Evolutionary conservation across 2,888 invertebrate species (phyloP).

Genomic region (Emmelina monodactyla): DNA sequence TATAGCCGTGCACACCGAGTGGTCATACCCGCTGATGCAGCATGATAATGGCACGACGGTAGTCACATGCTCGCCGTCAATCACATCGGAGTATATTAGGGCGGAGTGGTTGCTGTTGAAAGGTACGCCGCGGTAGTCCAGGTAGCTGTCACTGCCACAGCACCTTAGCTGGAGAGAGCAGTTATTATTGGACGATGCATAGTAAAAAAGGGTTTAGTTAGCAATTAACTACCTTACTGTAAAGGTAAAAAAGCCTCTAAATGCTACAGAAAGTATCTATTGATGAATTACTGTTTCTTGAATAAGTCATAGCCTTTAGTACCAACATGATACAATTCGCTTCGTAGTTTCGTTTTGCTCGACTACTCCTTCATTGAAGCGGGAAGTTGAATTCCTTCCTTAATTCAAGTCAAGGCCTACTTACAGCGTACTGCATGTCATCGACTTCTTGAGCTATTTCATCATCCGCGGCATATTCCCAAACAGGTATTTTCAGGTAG

Average conservation of each 20-base stretch:
- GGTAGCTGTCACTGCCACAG: slow-evolving; percentile 39
- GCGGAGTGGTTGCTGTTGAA: slow-evolving; percentile 33
- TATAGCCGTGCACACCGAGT: slow-evolving; percentile 27
- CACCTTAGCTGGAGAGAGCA: slow-evolving; percentile 38
- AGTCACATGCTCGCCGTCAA: slow-evolving; percentile 21
- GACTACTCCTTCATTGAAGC: no score
- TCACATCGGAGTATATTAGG: slow-evolving; percentile 24
- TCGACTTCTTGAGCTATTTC: slow-evolving; percentile 45
- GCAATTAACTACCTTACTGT: no score
- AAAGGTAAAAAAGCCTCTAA: no score
- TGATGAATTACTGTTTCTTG: no score
- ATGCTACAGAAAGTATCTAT: no score
- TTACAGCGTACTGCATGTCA: slow-evolving; percentile 35
- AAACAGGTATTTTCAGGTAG: slow-evolving; percentile 34
- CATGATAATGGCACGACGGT: slow-evolving; percentile 35
- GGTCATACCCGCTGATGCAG: slow-evolving; percentile 22
- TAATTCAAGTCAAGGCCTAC: no score
- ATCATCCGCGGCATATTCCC: slow-evolving; percentile 28
- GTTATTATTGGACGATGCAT: no score
- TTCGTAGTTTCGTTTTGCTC: no score
- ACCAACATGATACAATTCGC: no score
- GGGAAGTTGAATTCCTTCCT: no score
- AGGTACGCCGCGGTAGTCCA: slow-evolving; percentile 35
- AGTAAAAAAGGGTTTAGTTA: no score
- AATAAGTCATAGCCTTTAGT: no score